Conservation (phyloP, 2,888 invertebrate species). For the Drosophila nr. perissopoda region DNA sequence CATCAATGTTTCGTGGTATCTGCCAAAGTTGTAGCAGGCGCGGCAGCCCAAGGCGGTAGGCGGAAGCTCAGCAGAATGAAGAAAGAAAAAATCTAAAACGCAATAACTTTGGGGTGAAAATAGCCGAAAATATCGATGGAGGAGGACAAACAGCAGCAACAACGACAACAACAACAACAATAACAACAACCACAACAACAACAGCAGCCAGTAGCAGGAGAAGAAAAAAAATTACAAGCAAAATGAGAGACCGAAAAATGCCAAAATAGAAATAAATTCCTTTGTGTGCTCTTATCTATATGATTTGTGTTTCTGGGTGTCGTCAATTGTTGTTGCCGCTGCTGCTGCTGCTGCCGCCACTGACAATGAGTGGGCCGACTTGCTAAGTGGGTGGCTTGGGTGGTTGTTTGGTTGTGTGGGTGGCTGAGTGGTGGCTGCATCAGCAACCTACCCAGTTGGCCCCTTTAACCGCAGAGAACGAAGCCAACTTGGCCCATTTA, state of each 20-base stretch:
- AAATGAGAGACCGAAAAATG: slow-evolving; percentile 66
- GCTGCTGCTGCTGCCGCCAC: slow-evolving; percentile 43
- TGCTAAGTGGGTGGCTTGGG: slow-evolving; percentile 34
- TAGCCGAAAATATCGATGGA: slow-evolving; percentile 81
- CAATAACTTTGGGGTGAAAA: slow-evolving; percentile 81
- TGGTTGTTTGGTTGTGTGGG: slow-evolving; percentile 7
- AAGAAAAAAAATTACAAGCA: slow-evolving; percentile 56
- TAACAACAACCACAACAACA: slow-evolving; percentile 1
- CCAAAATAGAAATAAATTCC: slow-evolving; percentile 83
- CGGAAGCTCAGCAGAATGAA: slow-evolving; percentile 36
- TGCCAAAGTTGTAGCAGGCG: slow-evolving; percentile 49
- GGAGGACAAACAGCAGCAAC: slow-evolving; percentile 47
- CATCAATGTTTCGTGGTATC: slow-evolving; percentile 25
- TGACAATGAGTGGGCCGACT: slow-evolving; percentile 75
- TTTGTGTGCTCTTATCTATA: slow-evolving; percentile 85
- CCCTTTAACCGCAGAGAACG: slow-evolving; percentile 34
- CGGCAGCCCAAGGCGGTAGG: slow-evolving; percentile 58
- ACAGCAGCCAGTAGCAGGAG: slow-evolving; percentile 4
- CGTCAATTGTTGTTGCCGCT: slow-evolving; percentile 70
- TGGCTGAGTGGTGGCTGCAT: slow-evolving; percentile 27
- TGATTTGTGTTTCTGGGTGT: slow-evolving; percentile 85
- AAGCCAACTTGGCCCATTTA: slow-evolving; percentile 42
- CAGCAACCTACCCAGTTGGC: slow-evolving; percentile 34
- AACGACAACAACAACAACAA: slow-evolving; percentile 32
- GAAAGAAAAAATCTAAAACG: slow-evolving; percentile 66